Evolutionary conservation across 2,113 vertebrate species (phyloP), one percentile per base, ranked within the genome.

Genomic region (Ia io): DNA sequence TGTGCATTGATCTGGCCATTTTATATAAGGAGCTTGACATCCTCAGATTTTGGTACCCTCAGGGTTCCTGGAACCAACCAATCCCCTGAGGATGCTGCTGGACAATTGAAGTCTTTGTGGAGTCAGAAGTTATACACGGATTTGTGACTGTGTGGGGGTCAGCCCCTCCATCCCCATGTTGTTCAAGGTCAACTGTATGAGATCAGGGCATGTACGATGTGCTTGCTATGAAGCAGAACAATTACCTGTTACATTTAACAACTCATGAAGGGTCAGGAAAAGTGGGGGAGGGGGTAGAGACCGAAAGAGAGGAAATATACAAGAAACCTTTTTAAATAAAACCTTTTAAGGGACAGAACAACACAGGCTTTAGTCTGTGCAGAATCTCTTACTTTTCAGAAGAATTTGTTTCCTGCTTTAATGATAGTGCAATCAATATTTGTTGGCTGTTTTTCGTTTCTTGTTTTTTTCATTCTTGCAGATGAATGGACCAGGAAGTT

Each of bases 401-500:
- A 71, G 37, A 49, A 8, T 44, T 65, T 25, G 16, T 82, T 82
- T 71, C 61, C 63, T 84, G 80, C 59, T 40, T 67, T 83, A 65
- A 86, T 83, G 74, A 92, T n/a, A 74, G 65, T 96, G 65, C 70
- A 94, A 91, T 95, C 76, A 94, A 88, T 95, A 94, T 96, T 79
- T 87, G 71, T 91, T 93, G 94, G 83, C 71, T 89, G 74, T 88
- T 88, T 22, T 95, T 87, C 67, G 53, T 70, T 40, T 94, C 74
- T 79, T 5, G 69, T 47, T 22, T 78, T 78, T 83, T 6, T 78
- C 84, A 70, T 93, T 96, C 56, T 97, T 97, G 82, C 98, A 99
- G 99, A 97, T 99, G 90, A 99, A 98, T 91, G 98, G 98, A 91
- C 98, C 97, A 80, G 97, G 98, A 65, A 97, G 97, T 84, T 98